A percentile compares a stretch with the other conserved stretches of the same genome.
Evolutionary conservation across 2,113 vertebrate genomes (phyloP).

Genomic region (Isurus oxyrinchus): DNA sequence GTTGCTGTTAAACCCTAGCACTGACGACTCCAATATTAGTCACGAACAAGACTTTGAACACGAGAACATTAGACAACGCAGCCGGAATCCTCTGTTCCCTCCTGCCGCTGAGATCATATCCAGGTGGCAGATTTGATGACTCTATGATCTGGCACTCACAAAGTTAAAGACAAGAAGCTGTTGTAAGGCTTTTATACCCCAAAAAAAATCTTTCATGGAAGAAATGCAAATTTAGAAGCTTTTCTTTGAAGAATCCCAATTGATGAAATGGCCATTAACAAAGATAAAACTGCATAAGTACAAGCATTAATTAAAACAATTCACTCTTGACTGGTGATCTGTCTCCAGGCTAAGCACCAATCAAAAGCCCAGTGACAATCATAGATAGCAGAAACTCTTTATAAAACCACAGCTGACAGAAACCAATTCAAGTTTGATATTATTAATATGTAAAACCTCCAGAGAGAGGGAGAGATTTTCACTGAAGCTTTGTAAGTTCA

Average conservation of each 20-base stretch:
- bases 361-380: not conserved
- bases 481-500: not conserved
- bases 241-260: not conserved
- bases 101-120: not conserved
- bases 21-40: too few relatives aligned
- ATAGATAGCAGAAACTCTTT: not conserved
- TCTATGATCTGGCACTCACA: not conserved
- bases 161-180: not conserved
- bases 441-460: not conserved
- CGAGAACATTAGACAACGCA: too few relatives aligned
- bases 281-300: not conserved
- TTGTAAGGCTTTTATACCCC: not conserved
- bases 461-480: not conserved
- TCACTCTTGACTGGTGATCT: not conserved
- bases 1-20: too few relatives aligned
- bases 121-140: not conserved
- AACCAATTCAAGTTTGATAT: not conserved
- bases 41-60: too few relatives aligned
- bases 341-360: not conserved
- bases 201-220: not conserved
- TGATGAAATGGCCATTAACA: not conserved
- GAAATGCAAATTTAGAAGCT: not conserved
- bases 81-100: not conserved
- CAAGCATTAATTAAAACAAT: not conserved
- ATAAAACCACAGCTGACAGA: not conserved